phyloP scores from a whole-genome alignment of 2,113 vertebrate genomes.

The Centrocercus urophasianus region DNA sequence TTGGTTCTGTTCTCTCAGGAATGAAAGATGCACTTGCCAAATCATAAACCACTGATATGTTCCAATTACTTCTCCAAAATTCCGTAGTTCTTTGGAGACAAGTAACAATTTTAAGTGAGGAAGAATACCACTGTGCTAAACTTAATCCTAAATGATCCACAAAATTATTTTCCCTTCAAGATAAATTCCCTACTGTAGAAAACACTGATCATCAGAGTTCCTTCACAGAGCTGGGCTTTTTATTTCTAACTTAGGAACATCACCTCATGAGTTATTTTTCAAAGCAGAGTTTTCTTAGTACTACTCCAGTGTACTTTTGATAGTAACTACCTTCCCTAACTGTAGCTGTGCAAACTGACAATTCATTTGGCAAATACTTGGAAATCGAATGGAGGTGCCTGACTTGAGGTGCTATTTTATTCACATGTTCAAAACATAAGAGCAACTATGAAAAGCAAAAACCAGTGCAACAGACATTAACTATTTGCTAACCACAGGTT shows the following conservation, averaged over 20 bases:
- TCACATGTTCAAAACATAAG: conserved; percentile 44
- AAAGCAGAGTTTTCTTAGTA: neutral
- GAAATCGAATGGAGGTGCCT: neutral
- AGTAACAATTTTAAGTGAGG: neutral
- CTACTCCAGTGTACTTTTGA: neutral
- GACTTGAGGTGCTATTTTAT: conserved; percentile 40
- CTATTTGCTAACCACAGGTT: conserved; percentile 17
- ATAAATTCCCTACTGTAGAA: neutral
- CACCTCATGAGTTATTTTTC: neutral
- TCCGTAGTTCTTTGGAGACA: neutral
- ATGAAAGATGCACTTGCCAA: neutral
- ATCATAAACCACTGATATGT: neutral
- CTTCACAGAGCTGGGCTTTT: neutral
- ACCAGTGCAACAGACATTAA: neutral
- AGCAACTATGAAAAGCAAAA: conserved; percentile 23
- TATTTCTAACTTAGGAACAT: neutral
- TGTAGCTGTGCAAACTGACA: conserved; percentile 48
- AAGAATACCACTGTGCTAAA: neutral
- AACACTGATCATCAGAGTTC: neutral
- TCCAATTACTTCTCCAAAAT: neutral
- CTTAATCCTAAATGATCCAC: accelerated
- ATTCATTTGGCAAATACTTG: conserved; percentile 61
- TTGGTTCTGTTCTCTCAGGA: neutral
- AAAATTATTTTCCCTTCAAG: neutral
- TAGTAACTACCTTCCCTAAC: neutral